These are phyloP conservation scores for Oophaga sylvatica DNA, from an alignment of 2,797 vertebrate genomes.

Conservation along the genomic window DNA sequence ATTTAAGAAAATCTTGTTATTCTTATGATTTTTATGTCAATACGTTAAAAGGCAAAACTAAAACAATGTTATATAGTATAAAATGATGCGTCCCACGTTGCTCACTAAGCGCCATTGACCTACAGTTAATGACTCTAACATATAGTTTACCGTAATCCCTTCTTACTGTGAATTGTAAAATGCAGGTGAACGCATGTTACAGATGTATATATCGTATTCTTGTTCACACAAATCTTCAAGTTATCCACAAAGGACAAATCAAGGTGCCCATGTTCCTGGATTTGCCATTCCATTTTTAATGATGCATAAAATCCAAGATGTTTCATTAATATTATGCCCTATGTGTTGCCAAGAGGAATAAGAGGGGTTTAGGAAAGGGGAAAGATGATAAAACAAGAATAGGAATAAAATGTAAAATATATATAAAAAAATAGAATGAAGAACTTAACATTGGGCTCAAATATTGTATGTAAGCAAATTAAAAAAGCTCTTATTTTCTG, in stretches of 20 bases:
- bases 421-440: no score
- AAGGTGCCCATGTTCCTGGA: neutral
- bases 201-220: neutral
- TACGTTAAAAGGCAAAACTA: neutral
- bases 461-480: neutral
- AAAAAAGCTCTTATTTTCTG: neutral
- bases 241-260: conserved; percentile 4
- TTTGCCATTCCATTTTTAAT: neutral
- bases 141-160: neutral
- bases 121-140: neutral
- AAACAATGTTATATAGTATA: neutral
- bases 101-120: neutral
- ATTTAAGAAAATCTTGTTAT: neutral
- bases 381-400: neutral
- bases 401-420: no score
- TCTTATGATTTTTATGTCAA: neutral
- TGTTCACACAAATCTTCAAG: neutral
- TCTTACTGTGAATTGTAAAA: neutral
- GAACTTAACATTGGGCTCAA: no score
- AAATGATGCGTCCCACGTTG: neutral
- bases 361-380: neutral
- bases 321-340: neutral
- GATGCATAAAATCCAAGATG: neutral
- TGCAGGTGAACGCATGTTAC: neutral
- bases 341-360: neutral